Conservation (phyloP, 2,797 vertebrate genomes). For the Cuculus canorus region DNA sequence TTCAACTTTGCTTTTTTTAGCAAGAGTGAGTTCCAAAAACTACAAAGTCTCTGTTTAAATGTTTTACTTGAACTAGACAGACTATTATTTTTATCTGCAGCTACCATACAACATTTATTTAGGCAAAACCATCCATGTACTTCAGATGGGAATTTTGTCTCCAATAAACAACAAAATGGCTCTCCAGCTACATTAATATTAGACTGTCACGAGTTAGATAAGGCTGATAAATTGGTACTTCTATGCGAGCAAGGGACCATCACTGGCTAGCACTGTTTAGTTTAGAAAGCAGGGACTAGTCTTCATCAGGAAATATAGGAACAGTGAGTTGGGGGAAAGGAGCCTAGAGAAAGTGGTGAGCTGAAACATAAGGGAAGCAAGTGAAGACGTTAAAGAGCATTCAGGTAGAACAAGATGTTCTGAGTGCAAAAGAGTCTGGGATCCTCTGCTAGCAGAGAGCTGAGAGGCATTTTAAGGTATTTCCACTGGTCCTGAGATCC, state of each 20-base stretch:
- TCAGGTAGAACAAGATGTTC: neutral
- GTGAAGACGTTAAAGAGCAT: neutral
- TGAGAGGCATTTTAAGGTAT: neutral
- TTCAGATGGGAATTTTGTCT: conserved; percentile 35
- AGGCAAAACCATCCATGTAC: neutral
- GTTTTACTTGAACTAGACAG: conserved; percentile 36
- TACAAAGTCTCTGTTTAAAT: neutral
- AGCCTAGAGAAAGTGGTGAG: neutral
- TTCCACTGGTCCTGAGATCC: neutral
- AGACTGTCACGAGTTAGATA: conserved; percentile 39
- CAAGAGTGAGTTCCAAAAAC: neutral
- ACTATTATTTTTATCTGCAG: conserved; percentile 44
- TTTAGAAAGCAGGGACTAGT: neutral
- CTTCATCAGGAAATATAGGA: neutral
- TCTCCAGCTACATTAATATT: conserved; percentile 35
- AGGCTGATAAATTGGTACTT: conserved; percentile 22
- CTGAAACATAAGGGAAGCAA: neutral
- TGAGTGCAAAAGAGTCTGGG: neutral
- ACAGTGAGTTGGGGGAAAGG: neutral
- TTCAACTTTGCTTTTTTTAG: neutral
- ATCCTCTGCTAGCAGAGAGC: neutral
- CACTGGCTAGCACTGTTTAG: neutral
- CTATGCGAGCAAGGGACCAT: neutral
- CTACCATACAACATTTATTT: conserved; percentile 30
- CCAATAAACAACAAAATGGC: conserved; percentile 37